A percentile compares a stretch with the other conserved stretches of the same genome.
Conservation (phyloP, 1,140 invertebrate species). For the Artemia franciscana region DNA sequence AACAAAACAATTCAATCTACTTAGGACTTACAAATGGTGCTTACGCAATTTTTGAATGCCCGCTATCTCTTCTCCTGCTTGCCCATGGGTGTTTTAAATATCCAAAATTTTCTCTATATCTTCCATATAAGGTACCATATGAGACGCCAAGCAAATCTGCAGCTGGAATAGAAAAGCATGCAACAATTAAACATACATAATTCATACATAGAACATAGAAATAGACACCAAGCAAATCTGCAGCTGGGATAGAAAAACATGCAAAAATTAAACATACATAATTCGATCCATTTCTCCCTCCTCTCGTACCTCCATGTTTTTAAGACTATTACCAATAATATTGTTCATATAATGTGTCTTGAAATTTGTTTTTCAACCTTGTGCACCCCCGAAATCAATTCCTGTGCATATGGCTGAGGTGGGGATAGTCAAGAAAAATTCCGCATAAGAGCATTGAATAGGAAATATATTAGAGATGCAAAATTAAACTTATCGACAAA, state of each 20-base stretch:
- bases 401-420: too few relatives aligned
- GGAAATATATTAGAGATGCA: too few relatives aligned
- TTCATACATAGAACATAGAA: constrained; percentile 66
- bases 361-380: too few relatives aligned
- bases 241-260: constrained; percentile 8
- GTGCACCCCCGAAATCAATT: too few relatives aligned
- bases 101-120: constrained; percentile 64
- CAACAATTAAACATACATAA: too few relatives aligned
- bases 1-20: not conserved
- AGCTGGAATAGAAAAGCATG: constrained; percentile 6
- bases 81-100: constrained; percentile 46
- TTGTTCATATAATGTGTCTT: too few relatives aligned
- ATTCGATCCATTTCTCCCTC: constrained; percentile 18
- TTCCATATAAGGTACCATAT: constrained; percentile 63
- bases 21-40: not conserved
- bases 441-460: too few relatives aligned
- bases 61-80: not conserved
- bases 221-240: constrained; percentile 45
- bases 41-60: not conserved
- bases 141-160: constrained; percentile 45
- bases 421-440: too few relatives aligned
- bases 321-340: too few relatives aligned
- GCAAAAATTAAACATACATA: too few relatives aligned
- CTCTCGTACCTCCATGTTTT: too few relatives aligned
- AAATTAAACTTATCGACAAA: too few relatives aligned